Base-by-base conservation (phyloP, 2,113 vertebrate genomes). In the Acanthochromis polyacanthus region DNA sequence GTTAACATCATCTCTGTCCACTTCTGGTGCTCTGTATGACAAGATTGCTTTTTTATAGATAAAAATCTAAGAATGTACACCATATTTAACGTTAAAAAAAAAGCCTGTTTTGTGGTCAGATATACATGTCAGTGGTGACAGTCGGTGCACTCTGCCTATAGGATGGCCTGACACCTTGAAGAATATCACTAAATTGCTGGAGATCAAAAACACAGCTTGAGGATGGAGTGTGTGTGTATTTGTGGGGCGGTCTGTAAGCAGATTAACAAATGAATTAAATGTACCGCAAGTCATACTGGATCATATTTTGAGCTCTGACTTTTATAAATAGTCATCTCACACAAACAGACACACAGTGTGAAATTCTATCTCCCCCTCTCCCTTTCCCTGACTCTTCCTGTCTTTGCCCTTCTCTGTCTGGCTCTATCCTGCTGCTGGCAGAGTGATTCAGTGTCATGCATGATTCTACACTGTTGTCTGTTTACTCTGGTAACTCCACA, bases 191-290 rank as follows among this genome's bases (percentile, higher is more conserved):
- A 20, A 60, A 52, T 12, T 45, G 8, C 63, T 57, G 61, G 38
- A 64, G 64, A 86, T 79, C 55, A 80, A 77, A 48, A 55, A 40
- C 52, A 68, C 22, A 55, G 51, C 61, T 63, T 4, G 23, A n/a
- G 56, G 48, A 67, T 38, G 9, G 50, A 50, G 50, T 40, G 57
- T 51, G 60, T 10, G n/a, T 58, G 46, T 76, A n/a, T 57, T 15
- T 48, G 22, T 60, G 38, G 77, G 32, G 68, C 38, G 51, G 36
- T 74, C 52, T 63, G n/a, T 51, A 86, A 91, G 67, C 58, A 85
- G 64, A 78, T 83, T 78, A 82, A 79, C 52, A 50, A 77, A 71
- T 75, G n/a, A 78, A 85, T 81, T 57, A 73, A 85, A 83, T 64
- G 46, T 63, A 79, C 46, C 3, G 17, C 64, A 60, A 80, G 69